phyloP scores from a whole-genome alignment of 2,888 invertebrate species.

The Idaea straminata region DNA sequence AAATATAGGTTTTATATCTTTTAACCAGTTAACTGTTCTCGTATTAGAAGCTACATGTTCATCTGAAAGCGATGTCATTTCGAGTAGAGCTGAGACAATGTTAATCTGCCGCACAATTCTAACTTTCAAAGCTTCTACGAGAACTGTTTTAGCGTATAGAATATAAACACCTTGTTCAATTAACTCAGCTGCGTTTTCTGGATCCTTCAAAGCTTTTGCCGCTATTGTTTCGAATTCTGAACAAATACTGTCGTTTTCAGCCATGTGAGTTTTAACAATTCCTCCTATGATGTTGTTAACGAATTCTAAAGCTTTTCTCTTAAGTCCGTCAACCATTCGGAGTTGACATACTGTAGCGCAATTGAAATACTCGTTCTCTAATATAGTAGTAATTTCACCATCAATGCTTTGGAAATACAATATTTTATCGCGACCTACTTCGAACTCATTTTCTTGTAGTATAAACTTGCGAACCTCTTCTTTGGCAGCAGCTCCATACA shows the following conservation, averaged over 20 bases:
- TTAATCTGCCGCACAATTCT: constrained; percentile 84
- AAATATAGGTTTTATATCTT: constrained; percentile 89
- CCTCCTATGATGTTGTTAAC: constrained; percentile 82
- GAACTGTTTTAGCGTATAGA: constrained; percentile 86
- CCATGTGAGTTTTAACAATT: constrained; percentile 82
- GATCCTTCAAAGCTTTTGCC: constrained; percentile 84
- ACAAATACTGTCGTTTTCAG: constrained; percentile 85
- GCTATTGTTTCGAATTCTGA: constrained; percentile 86
- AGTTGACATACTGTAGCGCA: constrained; percentile 83
- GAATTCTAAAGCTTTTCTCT: constrained; percentile 77
- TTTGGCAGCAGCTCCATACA: constrained; percentile 77
- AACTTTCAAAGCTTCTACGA: constrained; percentile 84
- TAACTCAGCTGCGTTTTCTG: constrained; percentile 89
- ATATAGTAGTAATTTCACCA: constrained; percentile 80
- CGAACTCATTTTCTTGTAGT: constrained; percentile 75
- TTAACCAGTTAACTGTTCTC: constrained; percentile 91
- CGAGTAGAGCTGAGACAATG: constrained; percentile 85
- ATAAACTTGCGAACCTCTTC: constrained; percentile 70
- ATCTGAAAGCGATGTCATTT: constrained; percentile 85
- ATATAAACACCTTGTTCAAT: constrained; percentile 91
- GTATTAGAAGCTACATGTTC: constrained; percentile 90
- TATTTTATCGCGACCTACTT: constrained; percentile 81
- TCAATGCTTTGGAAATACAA: constrained; percentile 81
- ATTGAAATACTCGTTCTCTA: constrained; percentile 84
- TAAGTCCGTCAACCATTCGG: constrained; percentile 82